Conservation (phyloP, 2,888 invertebrate species). For the Sipha maydis region DNA sequence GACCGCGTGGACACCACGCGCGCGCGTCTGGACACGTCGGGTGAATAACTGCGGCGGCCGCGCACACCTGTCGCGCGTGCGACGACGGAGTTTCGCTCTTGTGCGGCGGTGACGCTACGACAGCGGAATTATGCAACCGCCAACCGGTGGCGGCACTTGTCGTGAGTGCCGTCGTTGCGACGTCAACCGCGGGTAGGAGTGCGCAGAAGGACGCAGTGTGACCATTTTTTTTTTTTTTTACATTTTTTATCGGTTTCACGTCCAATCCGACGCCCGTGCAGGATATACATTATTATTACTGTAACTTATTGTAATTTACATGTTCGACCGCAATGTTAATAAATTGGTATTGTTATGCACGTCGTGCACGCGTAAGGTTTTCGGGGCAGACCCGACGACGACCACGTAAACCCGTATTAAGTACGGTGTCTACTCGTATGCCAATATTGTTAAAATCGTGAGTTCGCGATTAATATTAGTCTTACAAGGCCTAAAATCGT, state of each 20-base stretch:
- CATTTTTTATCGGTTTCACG: background rate
- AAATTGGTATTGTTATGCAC: no score
- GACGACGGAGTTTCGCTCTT: background rate
- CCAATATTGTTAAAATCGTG: no score
- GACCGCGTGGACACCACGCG: background rate
- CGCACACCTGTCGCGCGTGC: constrained; percentile 14
- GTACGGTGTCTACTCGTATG: no score
- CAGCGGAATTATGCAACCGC: constrained; percentile 32
- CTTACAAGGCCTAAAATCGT: no score
- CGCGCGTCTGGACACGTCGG: background rate
- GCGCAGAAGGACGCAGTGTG: constrained; percentile 43
- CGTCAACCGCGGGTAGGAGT: constrained; percentile 15
- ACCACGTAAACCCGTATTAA: no score
- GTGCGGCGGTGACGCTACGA: constrained; percentile 12
- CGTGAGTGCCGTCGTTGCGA: background rate
- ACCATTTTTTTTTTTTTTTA: constrained; percentile 29
- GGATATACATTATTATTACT: background rate
- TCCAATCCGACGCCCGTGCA: background rate
- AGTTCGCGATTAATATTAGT: no score
- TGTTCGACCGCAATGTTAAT: no score
- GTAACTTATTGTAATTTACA: no score
- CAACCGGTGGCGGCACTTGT: background rate
- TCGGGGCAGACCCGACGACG: no score
- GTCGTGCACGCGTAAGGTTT: no score
- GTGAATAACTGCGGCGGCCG: background rate